These are phyloP conservation scores for Branchellion lobata DNA, from an alignment of 2,888 invertebrate species.

Conservation along the genomic window DNA sequence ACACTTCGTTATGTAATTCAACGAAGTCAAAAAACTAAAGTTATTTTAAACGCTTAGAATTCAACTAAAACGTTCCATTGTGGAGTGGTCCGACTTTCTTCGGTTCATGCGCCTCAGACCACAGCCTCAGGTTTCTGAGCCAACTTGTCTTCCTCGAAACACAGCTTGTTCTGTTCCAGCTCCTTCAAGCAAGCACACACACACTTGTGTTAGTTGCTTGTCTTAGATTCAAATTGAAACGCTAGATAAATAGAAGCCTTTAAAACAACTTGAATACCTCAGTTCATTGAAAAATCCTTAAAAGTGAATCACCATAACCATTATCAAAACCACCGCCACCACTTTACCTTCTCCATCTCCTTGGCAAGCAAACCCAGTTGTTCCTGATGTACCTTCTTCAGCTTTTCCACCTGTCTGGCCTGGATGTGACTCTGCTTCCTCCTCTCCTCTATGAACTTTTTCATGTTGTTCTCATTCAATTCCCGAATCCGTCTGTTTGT, in stretches of 20 bases:
- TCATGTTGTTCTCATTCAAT: constrained; percentile 95
- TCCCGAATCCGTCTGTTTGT: constrained; percentile 74
- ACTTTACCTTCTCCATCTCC: constrained; percentile 51
- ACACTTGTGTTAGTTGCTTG: neutral
- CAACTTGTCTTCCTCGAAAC: constrained; percentile 59
- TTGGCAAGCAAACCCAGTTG: constrained; percentile 79
- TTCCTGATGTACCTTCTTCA: constrained; percentile 59
- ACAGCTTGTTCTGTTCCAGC: constrained; percentile 58
- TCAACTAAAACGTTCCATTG: too few species aligned
- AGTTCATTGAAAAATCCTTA: neutral
- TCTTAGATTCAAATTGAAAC: neutral
- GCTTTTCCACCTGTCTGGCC: constrained; percentile 57
- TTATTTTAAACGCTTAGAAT: too few species aligned
- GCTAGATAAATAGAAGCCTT: neutral
- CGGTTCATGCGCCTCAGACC: too few species aligned
- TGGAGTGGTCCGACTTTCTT: too few species aligned
- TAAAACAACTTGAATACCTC: neutral
- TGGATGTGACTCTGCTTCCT: constrained; percentile 59
- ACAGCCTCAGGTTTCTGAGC: constrained; percentile 61
- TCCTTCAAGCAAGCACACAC: constrained; percentile 53
- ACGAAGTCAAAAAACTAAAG: too few species aligned
- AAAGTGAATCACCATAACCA: neutral
- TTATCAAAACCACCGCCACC: neutral
- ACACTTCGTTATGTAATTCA: too few species aligned
- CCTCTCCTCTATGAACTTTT: constrained; percentile 92